Conservation (phyloP, 1,140 invertebrate genomes). For the Drosophila lini region DNA sequence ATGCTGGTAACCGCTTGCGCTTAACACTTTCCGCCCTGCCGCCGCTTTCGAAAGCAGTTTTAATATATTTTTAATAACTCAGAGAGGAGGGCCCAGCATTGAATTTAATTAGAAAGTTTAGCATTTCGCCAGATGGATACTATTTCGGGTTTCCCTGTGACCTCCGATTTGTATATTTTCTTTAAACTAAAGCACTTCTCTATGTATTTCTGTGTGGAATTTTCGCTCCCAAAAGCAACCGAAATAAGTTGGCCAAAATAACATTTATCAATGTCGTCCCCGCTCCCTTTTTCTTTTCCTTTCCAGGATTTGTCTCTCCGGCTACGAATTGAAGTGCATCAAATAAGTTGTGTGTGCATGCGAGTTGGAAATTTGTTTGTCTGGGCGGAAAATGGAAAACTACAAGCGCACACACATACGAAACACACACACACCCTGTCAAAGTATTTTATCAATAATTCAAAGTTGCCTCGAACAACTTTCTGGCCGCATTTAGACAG, state of each 20-base stretch:
- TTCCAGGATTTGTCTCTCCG: constrained; percentile 15
- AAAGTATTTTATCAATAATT: constrained; percentile 72
- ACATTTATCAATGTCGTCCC: constrained; percentile 64
- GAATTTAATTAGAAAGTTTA: constrained; percentile 62
- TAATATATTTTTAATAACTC: constrained; percentile 64
- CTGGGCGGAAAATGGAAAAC: constrained; percentile 19
- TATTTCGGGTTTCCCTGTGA: neutral
- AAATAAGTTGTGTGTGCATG: constrained; percentile 58
- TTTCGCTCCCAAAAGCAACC: constrained; percentile 11
- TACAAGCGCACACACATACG: neutral
- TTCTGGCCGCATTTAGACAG: constrained; percentile 43
- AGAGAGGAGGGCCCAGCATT: neutral
- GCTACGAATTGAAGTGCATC: constrained; percentile 55
- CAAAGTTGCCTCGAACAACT: constrained; percentile 50
- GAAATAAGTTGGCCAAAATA: constrained; percentile 55
- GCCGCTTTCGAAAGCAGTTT: constrained; percentile 15
- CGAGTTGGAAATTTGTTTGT: constrained; percentile 63
- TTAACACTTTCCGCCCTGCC: constrained; percentile 56
- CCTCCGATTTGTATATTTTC: neutral
- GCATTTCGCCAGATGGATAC: constrained; percentile 33
- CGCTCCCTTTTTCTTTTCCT: neutral
- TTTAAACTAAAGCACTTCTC: neutral
- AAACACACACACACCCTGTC: constrained; percentile 17
- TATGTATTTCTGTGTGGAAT: constrained; percentile 15
- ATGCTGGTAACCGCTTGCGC: constrained; percentile 67